Evolutionary conservation across 2,797 vertebrate genomes (phyloP), one percentile per base, ranked within the genome.

Genomic region (Tarsius wallacei): DNA sequence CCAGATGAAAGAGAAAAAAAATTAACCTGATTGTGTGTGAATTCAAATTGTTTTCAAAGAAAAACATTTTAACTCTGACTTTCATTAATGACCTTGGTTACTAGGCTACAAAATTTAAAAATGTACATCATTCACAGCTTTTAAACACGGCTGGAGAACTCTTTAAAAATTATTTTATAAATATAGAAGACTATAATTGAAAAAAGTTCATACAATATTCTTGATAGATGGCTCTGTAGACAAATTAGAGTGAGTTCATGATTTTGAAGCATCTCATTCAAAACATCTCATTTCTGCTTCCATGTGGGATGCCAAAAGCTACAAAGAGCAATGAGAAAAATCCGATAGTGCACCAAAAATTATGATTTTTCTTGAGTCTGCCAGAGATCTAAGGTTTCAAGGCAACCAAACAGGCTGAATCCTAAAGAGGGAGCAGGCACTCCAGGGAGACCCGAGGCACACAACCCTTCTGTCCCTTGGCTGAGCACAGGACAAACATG

Each of bases 61-160:
- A 55, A 77, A 70, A 89, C 86, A 31, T 4, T 78, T 94, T 83
- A 93, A 47, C 51, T 70, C 12, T 77, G 82, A 59, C 28, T 61
- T 71, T 80, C 74, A 71, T 57, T 90, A 87, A 90, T 91, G 59
- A 74, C 68, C 47, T 94, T 89, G 73, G 94, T 96, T 81, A 94
- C 87, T 59, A 94, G 53, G 77, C 78, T 96, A 80, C 68, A 91
- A 92, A 78, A 82, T 21, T 31, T 85, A 78, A 95, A 76, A 66
- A 89, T 93, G 36, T 24, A 81, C 49, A 49, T 68, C 14, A 63
- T 86, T 85, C 28, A 36, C 31, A 71, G 74, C 87, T 93, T 91
- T 93, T 80, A 66, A 87, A 57, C 64, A 71, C 36, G 47, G 16
- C 71, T 51, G 31, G 42, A 71, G 85, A 83, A 47, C 21, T 47